Evolutionary conservation across 2,113 vertebrate species (phyloP), one percentile per base, ranked within the genome.

Genomic region (Melanocharis versteri): DNA sequence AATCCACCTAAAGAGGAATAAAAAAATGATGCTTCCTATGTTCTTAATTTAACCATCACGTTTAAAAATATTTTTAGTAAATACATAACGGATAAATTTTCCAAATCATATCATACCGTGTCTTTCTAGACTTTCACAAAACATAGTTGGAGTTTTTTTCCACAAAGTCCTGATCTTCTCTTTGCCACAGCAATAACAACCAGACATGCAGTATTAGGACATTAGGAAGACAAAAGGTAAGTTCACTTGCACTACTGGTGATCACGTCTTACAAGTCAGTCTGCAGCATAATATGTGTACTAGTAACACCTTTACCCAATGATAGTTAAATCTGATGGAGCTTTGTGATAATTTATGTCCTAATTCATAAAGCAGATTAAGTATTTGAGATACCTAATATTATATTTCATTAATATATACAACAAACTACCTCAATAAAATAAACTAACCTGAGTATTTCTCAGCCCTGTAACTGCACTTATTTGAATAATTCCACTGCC

Each of bases 211-310:
- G 21, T 40, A 64, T 33, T 45, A 50, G 10, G 24, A 26, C 5
- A 11, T 4, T 13, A 42, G 4, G 13, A 77, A 9, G 12, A 50
- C n/a, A 56, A 77, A 77, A 13, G 5, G 2, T 18, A 68, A 81
- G 8, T 45, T 78, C 11, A 20, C 42, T 73, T 70, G 15, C 48
- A 79, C 15, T 33, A 19, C 11, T 48, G 30, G 14, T 60, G 11
- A 13, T 65, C 31, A 16, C 1, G 0, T 33, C 27, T 71, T 57
- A 23, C 9, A 9, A 8, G 4, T 18, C 39, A 53, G 19, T 64
- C 57, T 42, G 23, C 57, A 79, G 40, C 9, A 21, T 8, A 16
- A 20, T 26, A 27, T 1, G 3, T 1, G 0, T 20, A 40, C 11
- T 37, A 31, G 20, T 23, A 58, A 23, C 6, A 50, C 14, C 47